A percentile compares a stretch with the other conserved stretches of the same genome.
phyloP scores from a whole-genome alignment of 2,888 invertebrate genomes.

The Polietes domitor region DNA sequence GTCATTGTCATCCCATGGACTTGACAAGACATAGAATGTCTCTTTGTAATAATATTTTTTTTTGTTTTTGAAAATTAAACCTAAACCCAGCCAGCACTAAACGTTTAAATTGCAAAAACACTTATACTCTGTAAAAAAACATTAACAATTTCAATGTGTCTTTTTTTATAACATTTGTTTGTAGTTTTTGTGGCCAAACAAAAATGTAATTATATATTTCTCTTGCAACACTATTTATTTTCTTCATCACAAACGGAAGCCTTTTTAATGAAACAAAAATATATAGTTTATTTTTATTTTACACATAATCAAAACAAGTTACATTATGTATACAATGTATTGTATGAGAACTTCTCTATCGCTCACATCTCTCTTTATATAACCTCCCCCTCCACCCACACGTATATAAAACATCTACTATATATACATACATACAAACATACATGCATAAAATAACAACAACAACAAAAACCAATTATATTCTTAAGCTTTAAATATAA shows the following conservation, averaged over 20 bases:
- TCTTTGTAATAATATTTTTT: background rate
- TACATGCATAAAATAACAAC: constrained; percentile 37
- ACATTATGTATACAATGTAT: background rate
- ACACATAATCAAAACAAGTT: background rate
- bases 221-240: background rate
- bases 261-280: background rate
- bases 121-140: background rate
- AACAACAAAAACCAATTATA: constrained; percentile 52
- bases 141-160: background rate
- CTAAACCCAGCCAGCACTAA: background rate
- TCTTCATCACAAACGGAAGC: background rate
- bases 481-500: constrained; percentile 50
- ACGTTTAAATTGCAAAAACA: background rate
- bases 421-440: constrained; percentile 4
- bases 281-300: background rate
- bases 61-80: background rate
- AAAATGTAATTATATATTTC: background rate
- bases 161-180: background rate
- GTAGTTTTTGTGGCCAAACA: background rate
- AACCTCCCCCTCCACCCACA: constrained; percentile 7
- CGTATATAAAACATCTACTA: constrained; percentile 6
- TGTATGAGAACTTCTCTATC: background rate
- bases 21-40: no score
- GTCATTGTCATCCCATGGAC: no score
- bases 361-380: background rate